Evolutionary conservation across 2,888 invertebrate species (phyloP), one percentile per base, ranked within the genome.

Genomic region (Orthosia incerta): DNA sequence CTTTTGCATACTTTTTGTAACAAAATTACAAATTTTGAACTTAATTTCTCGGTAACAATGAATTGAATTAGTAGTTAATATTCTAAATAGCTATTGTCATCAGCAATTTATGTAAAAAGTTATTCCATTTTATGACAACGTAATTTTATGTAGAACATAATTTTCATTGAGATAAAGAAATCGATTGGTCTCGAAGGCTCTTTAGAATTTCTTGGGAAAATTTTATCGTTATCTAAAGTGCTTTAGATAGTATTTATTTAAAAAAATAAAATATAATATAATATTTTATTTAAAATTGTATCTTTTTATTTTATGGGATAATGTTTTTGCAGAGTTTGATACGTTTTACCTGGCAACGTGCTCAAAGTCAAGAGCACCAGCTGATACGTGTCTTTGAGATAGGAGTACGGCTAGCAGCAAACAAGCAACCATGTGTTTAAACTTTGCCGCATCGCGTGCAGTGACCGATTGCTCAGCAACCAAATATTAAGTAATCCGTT

Each of bases 81-180:
- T 77, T 84, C 80, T 80, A 83, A 87, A 50, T 89, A 85, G 85
- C 82, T 65, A 63, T 66, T 82, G 61, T 82, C 31, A 59, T 50
- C 61, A 62, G 59, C 23, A 62, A 64, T 72, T 68, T 59, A 53
- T 46, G 31, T 62, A 31, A 86, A 89, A 90, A 86, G 82, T 89
- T 84, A 84, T 86, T 86, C 71, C 65, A 84, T 77, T 86, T 45
- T 59, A 50, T 12, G 53, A 59, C 51, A 31, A 66, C 65, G 60
- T 26, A 46, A 76, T 88, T 89, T 88, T 87, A 88, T 85, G 88
- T 85, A 75, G 79, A 74, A 76, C 84, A 82, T 86, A 86, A 87
- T 88, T 88, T 85, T 82, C 80, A 76, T 76, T 66, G 69, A 82
- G 79, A 82, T 84, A 84, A 80, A 74, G 83, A 78, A 23, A 80